Conservation (phyloP, 2,113 vertebrate species). For the Oostethus manadensis region DNA sequence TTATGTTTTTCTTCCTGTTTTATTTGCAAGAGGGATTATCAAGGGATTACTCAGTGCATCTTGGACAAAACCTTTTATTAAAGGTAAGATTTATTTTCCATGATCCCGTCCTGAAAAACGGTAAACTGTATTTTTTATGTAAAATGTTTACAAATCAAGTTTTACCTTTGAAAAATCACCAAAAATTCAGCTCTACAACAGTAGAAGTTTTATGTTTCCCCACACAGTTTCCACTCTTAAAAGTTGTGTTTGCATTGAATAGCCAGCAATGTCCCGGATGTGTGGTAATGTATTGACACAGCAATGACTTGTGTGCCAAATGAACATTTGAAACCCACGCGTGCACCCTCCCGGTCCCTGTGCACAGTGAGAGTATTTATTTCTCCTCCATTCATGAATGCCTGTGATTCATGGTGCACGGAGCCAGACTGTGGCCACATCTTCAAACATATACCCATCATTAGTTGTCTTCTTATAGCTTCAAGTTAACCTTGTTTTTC, state of each 20-base stretch:
- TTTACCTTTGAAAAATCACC: background rate
- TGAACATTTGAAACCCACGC: conserved; percentile 45
- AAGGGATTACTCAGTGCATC: conserved; percentile 25
- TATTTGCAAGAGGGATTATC: conserved; percentile 47
- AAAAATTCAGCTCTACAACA: background rate
- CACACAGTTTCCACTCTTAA: conserved; percentile 4
- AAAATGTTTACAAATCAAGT: background rate
- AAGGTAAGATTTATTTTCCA: conserved; percentile 49
- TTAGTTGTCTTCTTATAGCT: conserved; percentile 1
- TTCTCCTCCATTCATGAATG: conserved; percentile 67
- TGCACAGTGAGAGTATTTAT: conserved; percentile 61
- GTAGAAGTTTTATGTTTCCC: background rate
- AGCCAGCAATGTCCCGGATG: conserved; percentile 40
- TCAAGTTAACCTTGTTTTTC: background rate
- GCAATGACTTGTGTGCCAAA: conserved; percentile 55
- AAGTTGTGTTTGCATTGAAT: conserved; percentile 30
- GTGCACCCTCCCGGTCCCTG: conserved; percentile 29
- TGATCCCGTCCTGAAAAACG: background rate
- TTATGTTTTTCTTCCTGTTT: conserved; percentile 45
- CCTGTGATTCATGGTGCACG: conserved; percentile 63
- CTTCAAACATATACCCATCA: conserved; percentile 19
- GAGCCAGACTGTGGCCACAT: conserved; percentile 34
- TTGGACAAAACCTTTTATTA: conserved; percentile 27
- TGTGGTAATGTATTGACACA: conserved; percentile 69
- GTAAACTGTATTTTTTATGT: background rate